Evolutionary conservation across 2,113 vertebrate genomes (phyloP).

Genomic region (Seriola dumerili): DNA sequence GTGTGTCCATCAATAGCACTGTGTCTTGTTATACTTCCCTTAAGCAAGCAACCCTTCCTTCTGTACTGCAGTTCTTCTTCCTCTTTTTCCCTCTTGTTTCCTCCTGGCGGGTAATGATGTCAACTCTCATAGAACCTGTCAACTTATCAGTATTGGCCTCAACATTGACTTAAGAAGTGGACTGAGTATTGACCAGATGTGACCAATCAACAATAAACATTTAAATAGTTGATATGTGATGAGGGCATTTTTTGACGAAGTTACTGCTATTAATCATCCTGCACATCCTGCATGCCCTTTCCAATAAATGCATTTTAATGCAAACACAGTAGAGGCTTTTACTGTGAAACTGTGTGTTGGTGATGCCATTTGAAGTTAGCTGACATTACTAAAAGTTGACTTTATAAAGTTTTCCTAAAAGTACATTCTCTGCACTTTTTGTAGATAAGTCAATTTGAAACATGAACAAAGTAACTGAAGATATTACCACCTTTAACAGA

Average conservation of each 20-base stretch:
- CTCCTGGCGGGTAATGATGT: not conserved
- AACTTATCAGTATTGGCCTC: not conserved
- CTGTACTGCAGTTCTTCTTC: not conserved
- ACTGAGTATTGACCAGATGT: not conserved
- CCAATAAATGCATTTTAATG: not conserved
- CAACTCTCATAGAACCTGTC: not conserved
- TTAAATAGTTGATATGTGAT: not conserved
- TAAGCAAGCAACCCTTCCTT: constrained; percentile 4
- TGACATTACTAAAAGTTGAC: not conserved
- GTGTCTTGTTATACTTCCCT: constrained; percentile 29
- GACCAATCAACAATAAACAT: not conserved
- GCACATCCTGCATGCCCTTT: not conserved
- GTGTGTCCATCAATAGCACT: constrained; percentile 42
- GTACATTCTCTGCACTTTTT: not conserved
- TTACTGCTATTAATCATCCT: not conserved
- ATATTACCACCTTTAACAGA: not conserved
- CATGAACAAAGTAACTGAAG: not conserved
- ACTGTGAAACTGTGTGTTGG: not conserved
- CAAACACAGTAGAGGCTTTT: not conserved
- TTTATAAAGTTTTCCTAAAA: not conserved
- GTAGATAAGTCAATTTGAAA: not conserved
- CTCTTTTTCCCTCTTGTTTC: not conserved
- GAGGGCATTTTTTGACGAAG: not conserved
- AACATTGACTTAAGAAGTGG: not conserved
- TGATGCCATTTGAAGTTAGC: not conserved